Conservation (phyloP, 1,140 invertebrate genomes). For the Drosophila simulans region DNA sequence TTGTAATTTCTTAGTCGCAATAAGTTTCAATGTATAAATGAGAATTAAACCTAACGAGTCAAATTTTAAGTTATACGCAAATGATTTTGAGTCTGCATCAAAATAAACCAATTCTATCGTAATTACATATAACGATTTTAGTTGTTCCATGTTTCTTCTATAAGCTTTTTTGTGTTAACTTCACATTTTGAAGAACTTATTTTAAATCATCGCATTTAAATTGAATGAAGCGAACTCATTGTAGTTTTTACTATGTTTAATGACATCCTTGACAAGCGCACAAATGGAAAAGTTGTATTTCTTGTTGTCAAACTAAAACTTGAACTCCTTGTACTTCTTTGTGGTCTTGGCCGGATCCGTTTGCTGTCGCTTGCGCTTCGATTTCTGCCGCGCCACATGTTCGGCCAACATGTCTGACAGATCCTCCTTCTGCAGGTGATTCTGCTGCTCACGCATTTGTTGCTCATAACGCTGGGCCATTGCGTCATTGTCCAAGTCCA, state of each 20-base stretch:
- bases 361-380: conserved; percentile 96
- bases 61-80: conserved; percentile 31
- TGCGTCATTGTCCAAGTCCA: conserved; percentile 97
- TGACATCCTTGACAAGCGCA: conserved; percentile 49
- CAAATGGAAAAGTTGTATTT: conserved; percentile 39
- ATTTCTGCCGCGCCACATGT: conserved; percentile 97
- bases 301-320: conserved; percentile 88
- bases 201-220: not conserved
- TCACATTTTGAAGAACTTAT: not conserved
- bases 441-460: conserved; percentile 96
- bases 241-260: conserved; percentile 54
- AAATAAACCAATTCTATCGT: conserved; percentile 32
- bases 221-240: too few relatives aligned
- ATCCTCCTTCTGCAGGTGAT: conserved; percentile 95
- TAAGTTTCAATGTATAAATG: conserved; percentile 65
- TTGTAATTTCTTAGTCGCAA: conserved; percentile 52
- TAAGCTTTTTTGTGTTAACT: not conserved
- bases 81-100: conserved; percentile 31
- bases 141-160: not conserved
- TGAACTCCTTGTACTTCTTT: conserved; percentile 99
- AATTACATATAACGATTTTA: not conserved
- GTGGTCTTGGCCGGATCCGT: conserved; percentile 95
- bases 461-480: conserved; percentile 99
- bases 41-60: conserved; percentile 46
- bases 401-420: conserved; percentile 99